Base-by-base conservation (phyloP, 1,140 invertebrate genomes). In the Bombus sibiricus region DNA sequence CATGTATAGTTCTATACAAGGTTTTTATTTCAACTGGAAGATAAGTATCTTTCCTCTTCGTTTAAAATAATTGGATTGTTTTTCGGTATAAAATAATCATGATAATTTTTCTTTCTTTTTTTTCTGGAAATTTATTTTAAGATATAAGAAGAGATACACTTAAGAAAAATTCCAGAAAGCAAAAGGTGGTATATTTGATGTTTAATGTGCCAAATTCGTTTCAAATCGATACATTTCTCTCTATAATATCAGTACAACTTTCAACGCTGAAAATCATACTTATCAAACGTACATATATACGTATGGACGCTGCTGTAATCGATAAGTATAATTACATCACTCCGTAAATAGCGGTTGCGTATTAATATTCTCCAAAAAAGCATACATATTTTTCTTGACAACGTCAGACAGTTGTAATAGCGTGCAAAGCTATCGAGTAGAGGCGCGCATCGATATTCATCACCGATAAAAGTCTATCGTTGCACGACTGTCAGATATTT, bases 291-390 rank as follows among this genome's bases (percentile, higher is more conserved):
- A 34, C 1, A 32, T n/a, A 3, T 34, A 15, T 66, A 62, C 5
- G 28, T 62, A n/a, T 13, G 28, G 25, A 41, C 2, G 32, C 2
- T 53, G 43, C 4, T n/a, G 41, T 53, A 53, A 75, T 34, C 22
- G 73, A 75, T 75, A 53, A 75, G 25, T 18, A 25, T 34, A 43
- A 62, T 75, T 75, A 75, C 73, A 34, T 75, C 73, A 75, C 8
- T 22, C 5, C 1, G 12, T 34, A 32, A 75, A 37, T 25, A 53
- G 34, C 32, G 25, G 32, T 74, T 53, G 43, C n/a, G 41, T 75
- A 53, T 39, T 34, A 53, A 53, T 53, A 53, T 75, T n/a, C n/a
- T 32, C 9, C 5, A 75, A 75, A 53, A 75, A 34, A 71, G 25
- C 13, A 8, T 18, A n/a, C n/a, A 2, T n/a, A 15, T 41, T 41